Conservation (phyloP, 2,113 vertebrate species). For the Mirza zaza region DNA sequence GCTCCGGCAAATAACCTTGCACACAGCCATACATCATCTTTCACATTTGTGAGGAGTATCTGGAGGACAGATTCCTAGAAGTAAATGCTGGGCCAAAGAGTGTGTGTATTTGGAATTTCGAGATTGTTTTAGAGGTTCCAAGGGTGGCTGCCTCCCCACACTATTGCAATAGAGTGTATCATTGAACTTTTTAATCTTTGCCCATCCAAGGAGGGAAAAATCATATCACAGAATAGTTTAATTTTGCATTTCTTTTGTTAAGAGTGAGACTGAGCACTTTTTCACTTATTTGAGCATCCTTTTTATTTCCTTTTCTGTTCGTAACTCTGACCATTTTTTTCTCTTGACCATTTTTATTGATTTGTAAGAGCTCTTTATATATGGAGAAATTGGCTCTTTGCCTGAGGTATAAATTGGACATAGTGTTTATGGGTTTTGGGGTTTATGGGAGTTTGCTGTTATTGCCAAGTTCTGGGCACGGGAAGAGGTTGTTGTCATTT, state of each 20-base stretch:
- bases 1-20: neutral
- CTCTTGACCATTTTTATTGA: conserved; percentile 5
- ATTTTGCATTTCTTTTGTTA: neutral
- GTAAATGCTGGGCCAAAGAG: neutral
- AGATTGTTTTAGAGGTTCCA: neutral
- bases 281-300: neutral
- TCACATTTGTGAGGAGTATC: neutral
- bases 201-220: neutral
- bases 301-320: neutral
- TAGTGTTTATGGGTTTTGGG: neutral
- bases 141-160: neutral
- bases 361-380: conserved; percentile 58
- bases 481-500: neutral
- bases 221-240: neutral
- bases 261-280: neutral
- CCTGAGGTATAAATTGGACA: neutral
- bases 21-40: neutral
- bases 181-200: neutral
- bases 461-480: neutral
- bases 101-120: neutral
- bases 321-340: neutral
- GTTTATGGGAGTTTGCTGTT: neutral
- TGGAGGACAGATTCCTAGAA: conserved; percentile 45
- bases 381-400: neutral
- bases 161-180: neutral